Evolutionary conservation across 2,113 vertebrate species (phyloP), one percentile per base, ranked within the genome.

Genomic region (Arenaria interpres): DNA sequence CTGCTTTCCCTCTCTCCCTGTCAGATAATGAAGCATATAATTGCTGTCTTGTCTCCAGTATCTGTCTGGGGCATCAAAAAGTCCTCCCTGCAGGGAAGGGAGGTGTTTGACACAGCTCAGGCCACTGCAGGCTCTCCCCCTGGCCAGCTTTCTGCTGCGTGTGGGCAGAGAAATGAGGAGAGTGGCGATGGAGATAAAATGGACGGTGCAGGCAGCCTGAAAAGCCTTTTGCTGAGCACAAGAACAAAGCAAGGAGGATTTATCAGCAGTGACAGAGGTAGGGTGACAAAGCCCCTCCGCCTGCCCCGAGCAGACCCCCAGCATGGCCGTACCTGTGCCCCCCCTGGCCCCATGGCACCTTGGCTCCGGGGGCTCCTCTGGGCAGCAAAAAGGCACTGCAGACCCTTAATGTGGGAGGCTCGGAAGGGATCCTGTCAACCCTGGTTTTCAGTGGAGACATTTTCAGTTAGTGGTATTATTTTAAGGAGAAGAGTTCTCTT

Each of bases 1-100:
- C 21, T 39, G 15, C 84, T 86, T 88, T 76, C 89, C 11, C 15
- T 88, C 88, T 85, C 83, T 60, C 43, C 62, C 81, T 56, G 68
- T 41, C 87, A 90, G 95, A 67, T 95, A 96, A 94, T 39, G 66
- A 95, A 89, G 93, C 17, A 64, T 43, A 5, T 85, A 92, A 92
- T 85, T 62, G 88, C 92, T 75, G 77, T 89, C 93, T 96, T 83
- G 78, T 92, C 92, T 86, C 91, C 25, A 35, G 68, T 95, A 95
- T 97, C 92, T 91, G 66, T 73, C 82, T 95, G 86, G 92, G 67
- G 75, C 95, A 96, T 90, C 93, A 78, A 59, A 89, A 90, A 53
- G 5, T 54, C 54, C 75, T 85, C 87, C 79, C 90, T 77, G 73
- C 82, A 76, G 78, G 60, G 91, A 90, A 57, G 0, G 1, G 84